Conservation (phyloP, 2,888 invertebrate genomes). For the Acanthoscelides obtectus region DNA sequence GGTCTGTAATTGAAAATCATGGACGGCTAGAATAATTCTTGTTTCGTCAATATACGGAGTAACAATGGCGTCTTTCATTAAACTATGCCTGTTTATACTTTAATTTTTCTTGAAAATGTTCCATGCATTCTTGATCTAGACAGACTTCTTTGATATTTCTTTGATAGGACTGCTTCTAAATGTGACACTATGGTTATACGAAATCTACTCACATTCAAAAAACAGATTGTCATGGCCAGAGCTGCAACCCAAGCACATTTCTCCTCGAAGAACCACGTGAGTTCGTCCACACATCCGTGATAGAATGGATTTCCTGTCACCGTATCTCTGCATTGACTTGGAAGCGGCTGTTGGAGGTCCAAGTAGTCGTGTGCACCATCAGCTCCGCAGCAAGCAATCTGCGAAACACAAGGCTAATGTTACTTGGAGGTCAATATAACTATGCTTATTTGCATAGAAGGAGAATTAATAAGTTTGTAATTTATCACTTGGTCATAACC, state of each 20-base stretch:
- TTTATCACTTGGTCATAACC: too few species aligned
- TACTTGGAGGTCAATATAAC: too few species aligned
- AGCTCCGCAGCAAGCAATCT: slow-evolving; percentile 90
- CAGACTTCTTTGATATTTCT: not conserved
- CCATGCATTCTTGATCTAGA: not conserved
- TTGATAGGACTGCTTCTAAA: not conserved
- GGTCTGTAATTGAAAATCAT: too few species aligned
- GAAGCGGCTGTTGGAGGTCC: slow-evolving; percentile 70
- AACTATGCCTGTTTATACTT: too few species aligned
- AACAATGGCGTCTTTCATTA: too few species aligned
- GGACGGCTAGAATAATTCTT: too few species aligned
- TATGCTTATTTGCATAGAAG: too few species aligned
- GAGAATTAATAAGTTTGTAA: too few species aligned
- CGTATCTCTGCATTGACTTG: slow-evolving; percentile 78
- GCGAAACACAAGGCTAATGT: not conserved
- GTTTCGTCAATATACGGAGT: too few species aligned
- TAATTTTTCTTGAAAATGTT: not conserved
- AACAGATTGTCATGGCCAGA: slow-evolving; percentile 68
- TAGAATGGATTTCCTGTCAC: slow-evolving; percentile 86
- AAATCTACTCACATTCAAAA: slow-evolving; percentile 71
- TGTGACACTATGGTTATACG: too few species aligned
- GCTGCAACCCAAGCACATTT: slow-evolving; percentile 81
- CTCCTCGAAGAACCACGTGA: slow-evolving; percentile 84
- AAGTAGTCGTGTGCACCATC: slow-evolving; percentile 81
- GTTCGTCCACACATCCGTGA: slow-evolving; percentile 81